Base-by-base conservation (phyloP, 1,140 invertebrate species). In the Penaeus indicus region DNA sequence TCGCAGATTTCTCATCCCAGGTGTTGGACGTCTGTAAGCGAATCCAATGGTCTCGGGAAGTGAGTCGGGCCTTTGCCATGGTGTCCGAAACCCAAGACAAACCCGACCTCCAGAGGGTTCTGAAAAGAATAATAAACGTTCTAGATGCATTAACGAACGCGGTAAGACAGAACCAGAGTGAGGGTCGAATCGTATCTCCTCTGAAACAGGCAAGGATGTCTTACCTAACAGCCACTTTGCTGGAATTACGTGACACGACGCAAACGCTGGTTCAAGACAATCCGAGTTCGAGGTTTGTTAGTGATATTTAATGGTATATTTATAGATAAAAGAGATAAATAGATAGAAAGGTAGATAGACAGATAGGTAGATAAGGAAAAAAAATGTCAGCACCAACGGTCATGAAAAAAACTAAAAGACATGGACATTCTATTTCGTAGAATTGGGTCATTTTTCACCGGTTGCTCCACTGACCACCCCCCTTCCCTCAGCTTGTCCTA, bases 21-120 rank as follows among this genome's bases (percentile, higher is more conserved):
- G 88, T 89, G 47, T 18, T 89, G 63, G 88, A 89, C 38, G 77
- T 89, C 27, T 89, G 88, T 62, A 78, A 84, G 2, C 82, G 88
- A 3, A 89, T 89, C 67, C 83, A 62, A n/a, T 89, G 88, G 88
- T 61, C 60, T 61, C 10, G 60, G 27, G 62, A 89, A 21, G 47
- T 89, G 22, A 42, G 18, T 18, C 62, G 19, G 19, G 63, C 54
- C 11, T 19, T 89, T 38, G 83, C 85, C 25, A 25, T 27, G 13
- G 83, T 61, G 22, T 38, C 60, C 3, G 61, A 27, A 0, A 18
- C 19, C 22, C 22, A 80, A 16, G 54, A 8, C 10, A 75, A 72
- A 42, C 83, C 82, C 10, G 63, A 89, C 62, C 60, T 88, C 0
- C 38, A 81, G 7, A 42, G 11, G 42, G 88, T 85, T 21, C 16